Percentiles rank a stretch among this genome's conserved stretches.
Evolutionary conservation across 1,140 invertebrate species (phyloP).

Genomic region (Octopus bimaculoides): DNA sequence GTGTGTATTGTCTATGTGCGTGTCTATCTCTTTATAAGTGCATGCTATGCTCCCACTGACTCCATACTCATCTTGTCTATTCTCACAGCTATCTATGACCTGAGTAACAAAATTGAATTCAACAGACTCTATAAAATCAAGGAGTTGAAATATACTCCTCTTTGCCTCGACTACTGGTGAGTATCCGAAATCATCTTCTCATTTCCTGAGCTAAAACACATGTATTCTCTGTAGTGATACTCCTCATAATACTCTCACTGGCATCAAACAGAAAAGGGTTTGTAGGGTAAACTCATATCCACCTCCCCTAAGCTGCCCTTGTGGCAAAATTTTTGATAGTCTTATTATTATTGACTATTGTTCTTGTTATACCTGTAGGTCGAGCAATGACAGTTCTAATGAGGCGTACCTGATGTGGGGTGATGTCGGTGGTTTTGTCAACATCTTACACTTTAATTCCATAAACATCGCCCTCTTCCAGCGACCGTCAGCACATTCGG

Average conservation of each 20-base stretch:
- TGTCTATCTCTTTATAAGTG: no score
- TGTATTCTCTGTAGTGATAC: no score
- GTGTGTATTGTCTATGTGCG: no score
- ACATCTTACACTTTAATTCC: slow-evolving; percentile 52
- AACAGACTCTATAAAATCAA: slow-evolving; percentile 55
- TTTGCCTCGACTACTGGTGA: slow-evolving; percentile 57
- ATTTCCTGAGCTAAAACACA: no score
- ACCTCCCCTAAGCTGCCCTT: no score
- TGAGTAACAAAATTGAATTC: slow-evolving; percentile 56
- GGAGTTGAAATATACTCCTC: slow-evolving; percentile 48
- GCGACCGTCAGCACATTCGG: slow-evolving; percentile 51
- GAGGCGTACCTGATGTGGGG: slow-evolving; percentile 56
- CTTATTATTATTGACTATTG: no score
- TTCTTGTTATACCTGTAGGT: slow-evolving; percentile 32
- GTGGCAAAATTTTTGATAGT: no score
- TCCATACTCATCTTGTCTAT: slow-evolving; percentile 11
- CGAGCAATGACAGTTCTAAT: slow-evolving; percentile 53
- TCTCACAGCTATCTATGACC: slow-evolving; percentile 55
- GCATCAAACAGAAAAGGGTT: no score
- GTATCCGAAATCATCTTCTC: slow-evolving; percentile 11
- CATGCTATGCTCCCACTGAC: no score
- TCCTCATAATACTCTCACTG: no score
- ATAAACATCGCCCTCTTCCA: slow-evolving; percentile 56
- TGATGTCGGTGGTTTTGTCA: slow-evolving; percentile 53
- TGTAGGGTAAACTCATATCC: no score